These are phyloP conservation scores for Ectropis crepuscularia DNA, from an alignment of 2,888 invertebrate genomes.

Conservation along the genomic window DNA sequence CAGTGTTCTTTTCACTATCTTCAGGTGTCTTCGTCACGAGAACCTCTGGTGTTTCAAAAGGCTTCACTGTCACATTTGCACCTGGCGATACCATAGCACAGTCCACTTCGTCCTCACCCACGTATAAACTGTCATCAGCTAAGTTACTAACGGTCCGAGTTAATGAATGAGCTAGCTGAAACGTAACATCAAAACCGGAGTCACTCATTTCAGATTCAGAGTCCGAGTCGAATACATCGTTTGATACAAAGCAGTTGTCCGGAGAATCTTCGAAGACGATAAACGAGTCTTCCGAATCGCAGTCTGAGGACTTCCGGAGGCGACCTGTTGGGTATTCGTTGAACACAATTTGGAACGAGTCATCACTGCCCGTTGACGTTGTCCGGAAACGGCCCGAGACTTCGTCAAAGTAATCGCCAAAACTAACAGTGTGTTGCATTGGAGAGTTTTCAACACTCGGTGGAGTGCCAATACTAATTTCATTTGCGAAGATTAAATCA, in stretches of 20 bases:
- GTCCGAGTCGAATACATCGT: constrained; percentile 66
- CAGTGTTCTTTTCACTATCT: constrained; percentile 38
- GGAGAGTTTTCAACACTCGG: constrained; percentile 52
- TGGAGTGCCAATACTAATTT: constrained; percentile 57
- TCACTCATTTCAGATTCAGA: constrained; percentile 55
- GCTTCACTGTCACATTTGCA: too few species aligned
- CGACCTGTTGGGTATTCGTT: constrained; percentile 55
- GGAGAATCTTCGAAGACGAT: constrained; percentile 79
- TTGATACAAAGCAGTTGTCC: constrained; percentile 70
- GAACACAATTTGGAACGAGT: constrained; percentile 79
- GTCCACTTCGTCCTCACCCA: constrained; percentile 69
- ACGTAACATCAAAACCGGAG: constrained; percentile 57
- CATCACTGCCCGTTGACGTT: constrained; percentile 65
- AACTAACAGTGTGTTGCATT: constrained; percentile 6
- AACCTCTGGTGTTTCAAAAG: too few species aligned
- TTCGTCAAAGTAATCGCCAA: constrained; percentile 68
- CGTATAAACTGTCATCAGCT: constrained; percentile 70
- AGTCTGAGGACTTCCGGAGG: constrained; percentile 69
- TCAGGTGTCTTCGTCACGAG: not conserved
- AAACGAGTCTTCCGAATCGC: constrained; percentile 86
- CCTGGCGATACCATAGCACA: constrained; percentile 46
- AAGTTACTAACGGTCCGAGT: constrained; percentile 71
- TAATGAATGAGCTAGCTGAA: constrained; percentile 54
- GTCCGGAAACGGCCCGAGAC: constrained; percentile 68
- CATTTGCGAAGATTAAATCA: constrained; percentile 60